Conservation (phyloP, 2,113 vertebrate species). For the Damaliscus lunatus region DNA sequence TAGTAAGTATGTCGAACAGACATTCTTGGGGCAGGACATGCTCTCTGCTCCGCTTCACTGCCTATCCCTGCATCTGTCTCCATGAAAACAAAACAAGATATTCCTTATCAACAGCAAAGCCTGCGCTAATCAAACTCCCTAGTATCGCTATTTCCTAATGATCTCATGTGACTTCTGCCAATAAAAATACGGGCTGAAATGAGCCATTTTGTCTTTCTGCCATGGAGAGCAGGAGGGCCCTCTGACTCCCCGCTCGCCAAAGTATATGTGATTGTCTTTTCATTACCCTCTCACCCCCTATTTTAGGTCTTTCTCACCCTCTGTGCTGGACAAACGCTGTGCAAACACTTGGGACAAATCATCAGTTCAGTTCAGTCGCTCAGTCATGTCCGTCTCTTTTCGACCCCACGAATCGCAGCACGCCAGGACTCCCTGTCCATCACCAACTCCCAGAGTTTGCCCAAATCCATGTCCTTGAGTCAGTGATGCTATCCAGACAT, state of each 20-base stretch:
- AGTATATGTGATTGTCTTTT: background rate
- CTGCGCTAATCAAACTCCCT: background rate
- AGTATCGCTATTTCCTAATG: background rate
- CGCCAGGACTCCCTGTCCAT: no score
- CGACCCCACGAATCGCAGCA: no score
- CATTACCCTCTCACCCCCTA: background rate
- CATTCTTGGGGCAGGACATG: background rate
- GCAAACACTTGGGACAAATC: background rate
- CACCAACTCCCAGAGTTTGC: no score
- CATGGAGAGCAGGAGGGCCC: background rate
- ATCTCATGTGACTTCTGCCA: background rate
- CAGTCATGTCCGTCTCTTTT: no score
- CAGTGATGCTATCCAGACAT: no score
- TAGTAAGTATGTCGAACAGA: background rate
- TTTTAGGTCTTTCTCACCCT: background rate
- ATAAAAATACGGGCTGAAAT: rapidly evolving
- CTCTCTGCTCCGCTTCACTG: background rate
- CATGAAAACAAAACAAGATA: background rate
- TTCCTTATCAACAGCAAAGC: background rate
- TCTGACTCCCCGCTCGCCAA: background rate
- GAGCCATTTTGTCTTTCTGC: background rate
- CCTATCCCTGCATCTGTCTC: background rate
- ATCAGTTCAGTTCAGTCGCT: no score
- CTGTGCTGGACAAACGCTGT: background rate
- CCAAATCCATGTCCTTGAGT: no score